These are phyloP conservation scores for Mus musculus DNA, from an alignment of 2,113 vertebrate species.

Conservation along the genomic window GRCm39 chr2:71217501-71218000, in stretches of 20 bases:
- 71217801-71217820: too few species aligned
- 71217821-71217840: background rate
- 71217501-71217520: background rate
- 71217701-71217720: too few species aligned
- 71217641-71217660: background rate
- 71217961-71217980: background rate
- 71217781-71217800: too few species aligned
- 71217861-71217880: background rate
- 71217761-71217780: background rate
- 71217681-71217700: too few species aligned
- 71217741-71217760: too few species aligned
- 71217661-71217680: background rate
- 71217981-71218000: too few species aligned
- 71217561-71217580: background rate
- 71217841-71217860: background rate
- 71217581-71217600: background rate
- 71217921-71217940: background rate
- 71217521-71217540: background rate
- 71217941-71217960: background rate
- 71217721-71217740: too few species aligned
- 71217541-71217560: background rate
- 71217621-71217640: background rate
- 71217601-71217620: slow-evolving; percentile 29
- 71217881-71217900: background rate
- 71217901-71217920: background rate